Conservation (phyloP, 2,113 vertebrate species). For the Oryctolagus cuniculus region mOryCun1.1 NC_091451.1:38460501-38461000, state of each 20-base stretch:
- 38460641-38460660: constrained; percentile 3
- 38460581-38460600: constrained; percentile 4
- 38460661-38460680: neutral
- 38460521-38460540: neutral
- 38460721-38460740: neutral
- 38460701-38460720: neutral
- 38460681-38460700: neutral
- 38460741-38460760: constrained; percentile 6
- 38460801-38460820: constrained; percentile 24
- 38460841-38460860: neutral
- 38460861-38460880: constrained; percentile 23
- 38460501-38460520: neutral
- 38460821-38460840: constrained; percentile 47
- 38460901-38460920: constrained; percentile 54
- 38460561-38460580: constrained; percentile 42
- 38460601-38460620: constrained; percentile 30
- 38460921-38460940: constrained; percentile 7
- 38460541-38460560: neutral
- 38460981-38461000: neutral
- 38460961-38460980: constrained; percentile 43
- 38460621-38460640: neutral
- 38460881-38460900: constrained; percentile 61
- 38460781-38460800: neutral
- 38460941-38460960: constrained; percentile 36
- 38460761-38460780: neutral